Base-by-base conservation (phyloP, 2,797 vertebrate genomes). In the Melopsittacus undulatus region DNA sequence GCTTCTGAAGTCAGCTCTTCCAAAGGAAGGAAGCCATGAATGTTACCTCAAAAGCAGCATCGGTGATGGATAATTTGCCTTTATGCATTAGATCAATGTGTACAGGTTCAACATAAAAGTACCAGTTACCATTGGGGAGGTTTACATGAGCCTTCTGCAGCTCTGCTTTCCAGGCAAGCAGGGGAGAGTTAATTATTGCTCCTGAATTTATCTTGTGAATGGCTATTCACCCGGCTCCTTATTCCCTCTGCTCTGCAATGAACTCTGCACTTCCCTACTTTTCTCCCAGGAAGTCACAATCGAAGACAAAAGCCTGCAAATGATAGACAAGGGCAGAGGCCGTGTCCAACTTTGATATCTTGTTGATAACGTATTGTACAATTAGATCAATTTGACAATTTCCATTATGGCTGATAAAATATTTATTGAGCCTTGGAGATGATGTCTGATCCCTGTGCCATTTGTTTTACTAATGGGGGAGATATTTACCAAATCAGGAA, bases 381-480 rank as follows among this genome's bases (percentile, higher is more conserved):
- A 99, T 99, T 99, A 99, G 99, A 97, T 97, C 98, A 97, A 98
- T 98, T 98, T 99, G 99, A 99, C 98, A 99, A 99, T 99, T 99
- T 99, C 99, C 99, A 99, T 99, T 99, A 99, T 97, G 98, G 98
- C 98, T 99, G 98, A 99, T 99, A 98, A 99, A 99, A 99, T 99
- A 99, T 99, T 99, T 99, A 99, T 99, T 97, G 98, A 98, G 98
- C 98, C 98, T 98, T 91, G 97, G 98, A 98, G 98, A 99, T 98
- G 98, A 98, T 99, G 99, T 99, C 98, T 98, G 98, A 98, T 98
- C 98, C 97, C 97, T 67, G 97, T 88, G 90, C 97, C 98, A 99
- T 99, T 99, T 99, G 98, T 98, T 98, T 99, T 98, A 98, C 99
- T 99, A 99, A 99, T 98, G 98, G 96, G 98, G 96, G 97, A 97